Conservation (phyloP, 1,140 invertebrate species). For the Camponotus floridanus region DNA sequence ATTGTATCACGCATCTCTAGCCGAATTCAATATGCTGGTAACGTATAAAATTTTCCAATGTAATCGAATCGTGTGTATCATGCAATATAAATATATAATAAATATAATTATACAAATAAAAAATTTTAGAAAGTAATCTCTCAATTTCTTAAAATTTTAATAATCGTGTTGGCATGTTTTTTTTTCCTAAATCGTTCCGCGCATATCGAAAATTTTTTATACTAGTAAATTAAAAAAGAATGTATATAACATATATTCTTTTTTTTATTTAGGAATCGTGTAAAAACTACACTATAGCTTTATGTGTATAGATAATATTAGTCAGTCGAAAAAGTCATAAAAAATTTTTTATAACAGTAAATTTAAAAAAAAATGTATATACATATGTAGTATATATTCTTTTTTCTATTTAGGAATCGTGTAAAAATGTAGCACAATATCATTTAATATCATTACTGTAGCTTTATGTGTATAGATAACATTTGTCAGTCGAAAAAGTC, state of each 20-base stretch:
- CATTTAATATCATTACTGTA: background rate
- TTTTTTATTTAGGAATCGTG: background rate
- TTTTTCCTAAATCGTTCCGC: background rate
- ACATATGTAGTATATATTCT: background rate
- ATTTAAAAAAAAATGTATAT: too few relatives aligned
- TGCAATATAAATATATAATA: background rate
- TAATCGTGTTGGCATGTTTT: background rate
- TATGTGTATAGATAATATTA: background rate
- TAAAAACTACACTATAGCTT: background rate
- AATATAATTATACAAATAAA: background rate
- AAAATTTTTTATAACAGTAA: background rate
- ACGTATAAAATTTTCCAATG: background rate
- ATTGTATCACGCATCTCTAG: slow-evolving; percentile 62
- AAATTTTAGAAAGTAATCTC: background rate
- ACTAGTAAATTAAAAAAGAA: background rate
- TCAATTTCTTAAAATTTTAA: background rate
- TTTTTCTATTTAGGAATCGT: background rate
- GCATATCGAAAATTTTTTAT: background rate
- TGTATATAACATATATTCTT: background rate
- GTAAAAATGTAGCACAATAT: background rate
- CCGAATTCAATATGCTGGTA: background rate
- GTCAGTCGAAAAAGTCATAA: background rate
- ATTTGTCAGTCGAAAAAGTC: background rate
- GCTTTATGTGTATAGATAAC: background rate
- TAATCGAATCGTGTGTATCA: too few relatives aligned